Percentiles rank a stretch among this genome's conserved stretches.
phyloP scores from a whole-genome alignment of 1,140 invertebrate genomes.

The Drosophila takahashii region DNA sequence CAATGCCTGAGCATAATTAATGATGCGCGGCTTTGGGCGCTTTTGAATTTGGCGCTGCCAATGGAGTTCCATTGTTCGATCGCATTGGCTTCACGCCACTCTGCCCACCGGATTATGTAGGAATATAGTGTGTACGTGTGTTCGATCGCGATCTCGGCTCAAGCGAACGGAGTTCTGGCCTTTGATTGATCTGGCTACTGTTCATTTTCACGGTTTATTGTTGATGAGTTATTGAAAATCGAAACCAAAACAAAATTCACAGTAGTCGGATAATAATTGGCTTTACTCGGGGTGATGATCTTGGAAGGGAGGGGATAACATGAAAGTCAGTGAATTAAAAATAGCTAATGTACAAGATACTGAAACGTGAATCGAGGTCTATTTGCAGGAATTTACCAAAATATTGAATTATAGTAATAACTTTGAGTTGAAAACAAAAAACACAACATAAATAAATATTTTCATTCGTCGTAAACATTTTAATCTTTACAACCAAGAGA shows the following conservation, averaged over 20 bases:
- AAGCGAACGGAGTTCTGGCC: slow-evolving; percentile 56
- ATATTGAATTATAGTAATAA: background rate
- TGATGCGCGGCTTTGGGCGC: slow-evolving; percentile 76
- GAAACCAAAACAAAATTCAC: slow-evolving; percentile 49
- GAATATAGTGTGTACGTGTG: slow-evolving; percentile 13
- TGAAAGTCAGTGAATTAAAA: slow-evolving; percentile 1
- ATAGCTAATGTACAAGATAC: background rate
- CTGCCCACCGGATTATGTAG: slow-evolving; percentile 34
- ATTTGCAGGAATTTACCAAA: background rate
- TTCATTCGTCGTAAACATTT: background rate
- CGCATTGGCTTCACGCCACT: slow-evolving; percentile 75
- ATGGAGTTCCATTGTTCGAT: slow-evolving; percentile 67
- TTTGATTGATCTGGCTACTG: slow-evolving; percentile 76
- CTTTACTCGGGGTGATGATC: slow-evolving; percentile 10
- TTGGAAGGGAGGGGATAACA: background rate
- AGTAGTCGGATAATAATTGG: slow-evolving; percentile 51
- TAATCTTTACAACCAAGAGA: background rate
- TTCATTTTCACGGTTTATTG: slow-evolving; percentile 76
- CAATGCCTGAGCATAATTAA: slow-evolving; percentile 81
- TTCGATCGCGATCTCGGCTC: slow-evolving; percentile 40
- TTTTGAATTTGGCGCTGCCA: slow-evolving; percentile 75
- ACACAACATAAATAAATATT: background rate
- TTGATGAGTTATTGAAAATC: slow-evolving; percentile 61
- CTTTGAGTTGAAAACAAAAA: background rate
- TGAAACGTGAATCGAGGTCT: background rate